Base-by-base conservation (phyloP, 2,113 vertebrate genomes). In the Casuarius casuarius region DNA sequence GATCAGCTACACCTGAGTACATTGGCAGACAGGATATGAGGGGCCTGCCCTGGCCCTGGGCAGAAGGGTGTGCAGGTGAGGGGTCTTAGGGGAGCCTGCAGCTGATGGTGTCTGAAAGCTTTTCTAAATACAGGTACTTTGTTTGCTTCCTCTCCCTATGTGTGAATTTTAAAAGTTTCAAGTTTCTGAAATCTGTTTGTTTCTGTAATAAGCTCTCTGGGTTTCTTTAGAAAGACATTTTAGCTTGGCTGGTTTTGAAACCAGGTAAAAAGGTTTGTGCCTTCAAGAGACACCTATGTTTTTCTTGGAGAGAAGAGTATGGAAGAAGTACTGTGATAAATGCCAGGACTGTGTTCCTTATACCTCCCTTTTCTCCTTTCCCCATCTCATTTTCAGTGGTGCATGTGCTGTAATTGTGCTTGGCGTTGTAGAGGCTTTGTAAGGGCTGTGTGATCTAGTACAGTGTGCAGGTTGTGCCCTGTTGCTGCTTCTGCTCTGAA, bases 391-490 rank as follows among this genome's bases (percentile, higher is more conserved):
- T 82, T 7, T 31, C 18, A 7, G 7, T 17, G 5, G 8, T 3
- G 12, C 8, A 1, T 0, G 3, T 56, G 33, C 51, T 72, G 38
- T 6, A 23, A 25, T 40, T 38, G 9, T 10, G 26, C 8, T 26
- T 54, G 46, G 42, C 33, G 23, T 9, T 40, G 54, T 15, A 65
- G 58, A 19, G 15, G 11, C 42, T 5, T 3, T 28, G 33, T 44
- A 12, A 31, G 21, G 31, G 54, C 52, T 58, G 52, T 25, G 21
- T 17, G 15, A 15, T 22, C 23, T 20, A 9, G 15, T 21, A 35
- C 3, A 21, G 68, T 4, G 6, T 0, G 0, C 1, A 6, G 31
- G 7, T 31, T 46, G 46, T 46, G 56, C 33, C 6, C 2, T 15
- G 4, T 10, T n/a, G 12, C 14, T 33, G 8, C 33, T 17, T n/a